Evolutionary conservation across 2,888 invertebrate genomes (phyloP), one percentile per base, ranked within the genome.

Genomic region (Cerastoderma edule): DNA sequence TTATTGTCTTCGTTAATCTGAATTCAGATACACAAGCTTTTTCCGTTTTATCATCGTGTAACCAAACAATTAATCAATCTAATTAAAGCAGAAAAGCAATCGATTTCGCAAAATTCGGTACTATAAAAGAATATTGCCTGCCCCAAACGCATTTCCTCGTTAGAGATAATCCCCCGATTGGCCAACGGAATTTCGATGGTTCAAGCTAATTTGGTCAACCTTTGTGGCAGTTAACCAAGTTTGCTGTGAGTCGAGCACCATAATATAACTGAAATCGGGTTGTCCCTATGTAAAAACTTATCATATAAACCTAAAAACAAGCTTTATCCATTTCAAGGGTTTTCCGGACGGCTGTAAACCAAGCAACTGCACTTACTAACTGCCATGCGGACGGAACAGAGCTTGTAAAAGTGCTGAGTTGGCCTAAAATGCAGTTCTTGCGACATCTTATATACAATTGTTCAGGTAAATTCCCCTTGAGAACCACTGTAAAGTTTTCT

Each of bases 401-500:
- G 19, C 57, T 57, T 13, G 57, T 57, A 19, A 57, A 57, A 22
- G 57, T 57, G 19, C 33, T 57, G 10, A 32, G 32, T 0, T 0
- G 19, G 0, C 32, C 30, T 8, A 57, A 57, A 28, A 57, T 57
- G 57, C 24, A 32, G 28, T 57, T 57, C 33, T n/a, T 57, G 19
- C 24, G 57, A 32, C 28, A 57, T 22, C n/a, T 57, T 22, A 57
- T 57, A 27, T 19, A 19, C 0, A 57, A 57, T 19, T 57, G 57
- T 57, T 57, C 57, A 30, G 57, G 57, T 57, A 19, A 19, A 33
- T 57, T 22, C 24, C 10, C 1, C 10, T 8, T n/a, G 6, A 16
- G 10, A n/a, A 50, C 22, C 22, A 16, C 6, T 13, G 6, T 50
- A 50, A 10, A 10, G 22, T 16, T 13, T n/a, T 22, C 50, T 10